Conservation (phyloP, 2,888 invertebrate genomes). For the Rhogogaster chlorosoma region DNA sequence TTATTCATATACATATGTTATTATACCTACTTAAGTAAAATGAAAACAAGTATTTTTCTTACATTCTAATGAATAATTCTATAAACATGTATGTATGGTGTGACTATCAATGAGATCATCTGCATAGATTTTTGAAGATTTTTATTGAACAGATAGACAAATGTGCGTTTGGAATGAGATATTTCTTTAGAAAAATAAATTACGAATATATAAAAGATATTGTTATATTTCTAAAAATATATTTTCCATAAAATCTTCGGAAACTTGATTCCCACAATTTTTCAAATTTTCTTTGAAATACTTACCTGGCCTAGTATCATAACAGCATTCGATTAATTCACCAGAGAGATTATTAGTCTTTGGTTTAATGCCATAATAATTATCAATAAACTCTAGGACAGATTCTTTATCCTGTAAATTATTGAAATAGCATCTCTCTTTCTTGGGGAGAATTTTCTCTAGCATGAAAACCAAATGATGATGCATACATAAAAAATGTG, state of each 20-base stretch:
- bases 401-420: constrained; percentile 84
- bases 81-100: not conserved
- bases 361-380: constrained; percentile 80
- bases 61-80: not conserved
- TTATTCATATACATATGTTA: not conserved
- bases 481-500: constrained; percentile 91
- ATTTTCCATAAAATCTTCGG: constrained; percentile 58
- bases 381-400: constrained; percentile 85
- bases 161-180: not conserved
- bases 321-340: constrained; percentile 44
- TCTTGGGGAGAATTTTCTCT: constrained; percentile 87
- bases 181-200: constrained; percentile 12
- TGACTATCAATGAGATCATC: not conserved
- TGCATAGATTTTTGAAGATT: not conserved
- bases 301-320: constrained; percentile 38
- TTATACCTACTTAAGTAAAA: not conserved
- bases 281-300: constrained; percentile 30
- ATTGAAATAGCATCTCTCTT: constrained; percentile 89
- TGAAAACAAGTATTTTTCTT: not conserved
- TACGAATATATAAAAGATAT: not conserved
- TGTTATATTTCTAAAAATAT: constrained; percentile 58
- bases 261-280: constrained; percentile 32
- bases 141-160: not conserved
- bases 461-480: constrained; percentile 98
- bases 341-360: constrained; percentile 54